Conservation (phyloP, 1,140 invertebrate species). For the Amphibalanus amphitrite region DNA sequence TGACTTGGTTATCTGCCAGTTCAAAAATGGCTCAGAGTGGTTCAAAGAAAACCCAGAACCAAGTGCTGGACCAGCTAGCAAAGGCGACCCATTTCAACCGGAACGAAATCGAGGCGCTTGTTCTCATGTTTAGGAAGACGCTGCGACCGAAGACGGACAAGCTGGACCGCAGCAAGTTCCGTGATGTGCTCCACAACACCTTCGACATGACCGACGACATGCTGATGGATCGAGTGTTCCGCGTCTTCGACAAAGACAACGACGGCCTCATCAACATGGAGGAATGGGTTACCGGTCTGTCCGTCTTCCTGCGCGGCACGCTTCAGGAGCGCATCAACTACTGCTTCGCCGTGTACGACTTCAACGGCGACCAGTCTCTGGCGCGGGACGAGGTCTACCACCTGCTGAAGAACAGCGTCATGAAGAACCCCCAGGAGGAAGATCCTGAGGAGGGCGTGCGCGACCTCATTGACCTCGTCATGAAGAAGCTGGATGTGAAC, state of each 20-base stretch:
- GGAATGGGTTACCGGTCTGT: constrained; percentile 58
- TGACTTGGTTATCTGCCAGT: constrained; percentile 3
- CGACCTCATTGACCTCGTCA: constrained; percentile 64
- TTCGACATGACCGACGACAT: constrained; percentile 76
- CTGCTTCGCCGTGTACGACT: constrained; percentile 45
- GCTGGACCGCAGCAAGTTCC: constrained; percentile 60
- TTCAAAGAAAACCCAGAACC: constrained; percentile 10
- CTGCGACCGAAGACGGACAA: constrained; percentile 31
- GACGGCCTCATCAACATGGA: constrained; percentile 40
- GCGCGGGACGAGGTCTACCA: constrained; percentile 76
- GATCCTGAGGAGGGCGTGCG: constrained; percentile 80
- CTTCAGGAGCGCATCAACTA: constrained; percentile 22
- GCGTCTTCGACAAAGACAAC: constrained; percentile 60
- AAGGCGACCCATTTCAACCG: constrained; percentile 13
- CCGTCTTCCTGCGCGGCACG: constrained; percentile 53
- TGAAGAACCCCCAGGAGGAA: constrained; percentile 42
- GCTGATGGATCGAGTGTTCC: constrained; percentile 72
- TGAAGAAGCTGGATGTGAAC: constrained; percentile 58
- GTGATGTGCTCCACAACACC: constrained; percentile 64
- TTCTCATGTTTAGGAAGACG: constrained; percentile 12
- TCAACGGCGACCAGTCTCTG: constrained; percentile 66
- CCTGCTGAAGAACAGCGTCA: constrained; percentile 40
- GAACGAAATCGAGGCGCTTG: constrained; percentile 16
- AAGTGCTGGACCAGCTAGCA: constrained; percentile 9
- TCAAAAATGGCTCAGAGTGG: constrained; percentile 4